phyloP scores from a whole-genome alignment of 1,140 invertebrate genomes.

The Drosophila nigromelanica region DNA sequence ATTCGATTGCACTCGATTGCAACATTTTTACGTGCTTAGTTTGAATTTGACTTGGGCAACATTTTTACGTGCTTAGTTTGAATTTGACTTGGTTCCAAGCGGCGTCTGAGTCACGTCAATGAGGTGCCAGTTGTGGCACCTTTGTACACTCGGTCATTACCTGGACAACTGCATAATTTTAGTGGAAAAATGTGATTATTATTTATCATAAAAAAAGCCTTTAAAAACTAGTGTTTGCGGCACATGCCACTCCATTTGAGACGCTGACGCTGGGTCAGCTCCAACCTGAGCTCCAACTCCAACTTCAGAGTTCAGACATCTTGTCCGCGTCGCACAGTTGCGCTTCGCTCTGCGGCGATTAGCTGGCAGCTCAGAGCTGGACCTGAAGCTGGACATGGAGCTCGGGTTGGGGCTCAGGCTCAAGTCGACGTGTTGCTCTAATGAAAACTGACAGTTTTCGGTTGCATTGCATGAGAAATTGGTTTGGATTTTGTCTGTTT shows the following conservation, averaged over 20 bases:
- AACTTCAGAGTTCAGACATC: constrained; percentile 16
- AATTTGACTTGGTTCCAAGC: constrained; percentile 39
- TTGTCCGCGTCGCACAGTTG: constrained; percentile 34
- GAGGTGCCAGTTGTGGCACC: constrained; percentile 80
- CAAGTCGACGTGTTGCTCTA: constrained; percentile 58
- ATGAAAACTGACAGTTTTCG: constrained; percentile 77
- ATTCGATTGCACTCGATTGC: no score
- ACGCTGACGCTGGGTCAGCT: constrained; percentile 36
- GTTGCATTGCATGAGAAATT: constrained; percentile 43
- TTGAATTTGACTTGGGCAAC: constrained; percentile 26
- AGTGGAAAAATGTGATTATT: constrained; percentile 58
- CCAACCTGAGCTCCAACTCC: constrained; percentile 1
- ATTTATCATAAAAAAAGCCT: constrained; percentile 62
- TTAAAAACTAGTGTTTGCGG: constrained; percentile 60
- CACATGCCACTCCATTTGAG: constrained; percentile 76
- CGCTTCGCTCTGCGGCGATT: constrained; percentile 32
- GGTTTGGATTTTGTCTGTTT: constrained; percentile 17
- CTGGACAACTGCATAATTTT: constrained; percentile 8
- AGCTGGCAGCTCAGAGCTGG: constrained; percentile 8
- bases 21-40: no score
- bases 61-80: no score
- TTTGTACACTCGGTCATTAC: constrained; percentile 13
- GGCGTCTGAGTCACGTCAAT: constrained; percentile 60
- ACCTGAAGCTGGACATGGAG: neutral
- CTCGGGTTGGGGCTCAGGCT: neutral